Evolutionary conservation across 1,140 invertebrate genomes (phyloP), one percentile per base, ranked within the genome.

Genomic region (Heliconius himera): DNA sequence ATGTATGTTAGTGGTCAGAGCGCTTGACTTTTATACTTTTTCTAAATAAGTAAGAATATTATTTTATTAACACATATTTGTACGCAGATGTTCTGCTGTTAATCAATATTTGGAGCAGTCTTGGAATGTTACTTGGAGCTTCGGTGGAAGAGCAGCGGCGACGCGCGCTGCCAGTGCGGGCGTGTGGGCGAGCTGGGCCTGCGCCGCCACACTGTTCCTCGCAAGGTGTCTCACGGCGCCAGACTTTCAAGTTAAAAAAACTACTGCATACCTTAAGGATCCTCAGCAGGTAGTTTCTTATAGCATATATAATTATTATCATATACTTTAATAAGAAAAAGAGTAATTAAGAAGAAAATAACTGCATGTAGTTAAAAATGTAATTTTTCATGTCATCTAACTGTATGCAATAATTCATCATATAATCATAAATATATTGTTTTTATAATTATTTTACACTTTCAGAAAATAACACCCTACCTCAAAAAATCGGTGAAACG

Each of bases 181-280:
- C 70, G 87, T 88, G 72, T 91, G 88, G 90, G 91, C 84, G 11
- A 83, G 85, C 84, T 94, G 92, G 92, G 90, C 91, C 1, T 88
- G 87, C 80, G 91, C 86, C 13, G 85, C 87, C 70, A 89, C 90
- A 8, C 79, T 94, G 46, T 83, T 94, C 49, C 81, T 94, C 22
- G 89, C 89, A 29, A 86, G 92, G 11, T 94, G 92, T 60, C 84
- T 93, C 33, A 81, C 89, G n/a, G 92, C 91, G 1, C 89, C 90
- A 0, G 92, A 94, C 83, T 94, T 94, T 81, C 75, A 82, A 8
- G 82, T 93, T 13, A 81, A 78, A 33, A 81, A 85, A 29, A 91
- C 91, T 16, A 82, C 78, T 1, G 91, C 86, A 0, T 85, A 85
- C 70, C 83, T 94, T 11, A 87, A 85, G 16, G 92, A 94, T 46